Percentiles rank a stretch among this genome's conserved stretches.
These are phyloP conservation scores for Callorhinus ursinus DNA, from an alignment of 2,113 vertebrate species.

Conservation along the genomic window DNA sequence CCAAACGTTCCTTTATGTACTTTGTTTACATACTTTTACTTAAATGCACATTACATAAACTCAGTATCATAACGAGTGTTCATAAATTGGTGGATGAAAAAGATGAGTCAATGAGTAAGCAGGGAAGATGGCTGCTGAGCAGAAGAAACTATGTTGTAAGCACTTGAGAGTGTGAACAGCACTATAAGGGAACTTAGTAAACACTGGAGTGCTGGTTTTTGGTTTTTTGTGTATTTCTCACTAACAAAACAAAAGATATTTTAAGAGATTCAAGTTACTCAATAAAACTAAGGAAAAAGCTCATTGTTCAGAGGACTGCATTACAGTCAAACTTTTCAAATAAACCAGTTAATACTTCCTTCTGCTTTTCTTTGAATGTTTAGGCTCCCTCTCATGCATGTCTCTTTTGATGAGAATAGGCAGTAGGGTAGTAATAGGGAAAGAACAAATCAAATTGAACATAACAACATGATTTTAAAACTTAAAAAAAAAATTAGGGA, in stretches of 20 bases:
- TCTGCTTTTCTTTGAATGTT: background rate
- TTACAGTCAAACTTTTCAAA: background rate
- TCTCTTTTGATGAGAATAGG: background rate
- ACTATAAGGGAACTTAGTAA: background rate
- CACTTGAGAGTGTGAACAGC: background rate
- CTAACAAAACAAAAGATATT: constrained; percentile 10
- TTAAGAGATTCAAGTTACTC: background rate
- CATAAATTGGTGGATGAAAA: background rate
- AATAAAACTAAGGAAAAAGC: constrained; percentile 13
- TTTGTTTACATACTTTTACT: background rate
- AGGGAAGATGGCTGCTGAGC: background rate
- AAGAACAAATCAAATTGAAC: background rate
- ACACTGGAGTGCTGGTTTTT: background rate
- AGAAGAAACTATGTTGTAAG: background rate
- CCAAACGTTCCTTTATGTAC: background rate
- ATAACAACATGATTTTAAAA: background rate
- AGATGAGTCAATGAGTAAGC: background rate
- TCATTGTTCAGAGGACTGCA: background rate
- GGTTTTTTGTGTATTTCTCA: constrained; percentile 15
- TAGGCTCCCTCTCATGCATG: background rate
- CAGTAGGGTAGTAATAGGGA: background rate
- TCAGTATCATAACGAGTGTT: background rate
- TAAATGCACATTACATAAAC: background rate
- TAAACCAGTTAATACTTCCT: background rate
- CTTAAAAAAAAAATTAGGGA: background rate